Conservation (phyloP, 2,888 invertebrate genomes). For the Drosophila neonasuta region DNA sequence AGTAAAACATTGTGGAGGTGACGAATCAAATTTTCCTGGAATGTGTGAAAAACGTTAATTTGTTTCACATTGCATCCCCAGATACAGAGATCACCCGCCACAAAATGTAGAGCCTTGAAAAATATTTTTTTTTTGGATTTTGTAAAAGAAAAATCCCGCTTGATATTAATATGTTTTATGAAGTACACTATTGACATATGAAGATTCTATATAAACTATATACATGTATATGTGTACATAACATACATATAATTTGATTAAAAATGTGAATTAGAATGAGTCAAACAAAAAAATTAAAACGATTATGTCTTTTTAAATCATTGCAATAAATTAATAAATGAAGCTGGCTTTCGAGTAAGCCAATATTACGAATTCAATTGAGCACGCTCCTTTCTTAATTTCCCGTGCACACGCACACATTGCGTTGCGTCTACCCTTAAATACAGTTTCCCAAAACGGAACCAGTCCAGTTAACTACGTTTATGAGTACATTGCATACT, state of each 20-base stretch:
- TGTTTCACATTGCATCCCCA: slow-evolving; percentile 32
- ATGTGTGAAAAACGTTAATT: slow-evolving; percentile 69
- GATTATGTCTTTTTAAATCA: slow-evolving; percentile 12
- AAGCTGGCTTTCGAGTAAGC: slow-evolving; percentile 54
- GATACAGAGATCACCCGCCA: background rate
- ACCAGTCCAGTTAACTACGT: slow-evolving; percentile 37
- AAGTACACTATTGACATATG: no score
- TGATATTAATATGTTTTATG: no score
- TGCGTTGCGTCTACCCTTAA: slow-evolving; percentile 17
- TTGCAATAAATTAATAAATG: slow-evolving; percentile 59
- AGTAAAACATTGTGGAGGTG: slow-evolving; percentile 60
- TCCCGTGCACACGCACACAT: slow-evolving; percentile 72
- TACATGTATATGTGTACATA: no score
- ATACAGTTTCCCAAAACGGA: slow-evolving; percentile 21
- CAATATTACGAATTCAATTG: slow-evolving; percentile 71
- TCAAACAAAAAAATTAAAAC: background rate
- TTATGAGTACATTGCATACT: slow-evolving; percentile 6
- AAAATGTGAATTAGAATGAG: background rate
- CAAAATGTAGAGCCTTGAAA: background rate
- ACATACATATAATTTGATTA: no score
- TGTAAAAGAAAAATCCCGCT: background rate
- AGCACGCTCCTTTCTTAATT: slow-evolving; percentile 73
- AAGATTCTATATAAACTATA: no score
- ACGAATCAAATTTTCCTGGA: slow-evolving; percentile 71
- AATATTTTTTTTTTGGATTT: background rate